Evolutionary conservation across 1,140 invertebrate species (phyloP), one percentile per base, ranked within the genome.

Genomic region (Pseudobourletiella spinata): DNA sequence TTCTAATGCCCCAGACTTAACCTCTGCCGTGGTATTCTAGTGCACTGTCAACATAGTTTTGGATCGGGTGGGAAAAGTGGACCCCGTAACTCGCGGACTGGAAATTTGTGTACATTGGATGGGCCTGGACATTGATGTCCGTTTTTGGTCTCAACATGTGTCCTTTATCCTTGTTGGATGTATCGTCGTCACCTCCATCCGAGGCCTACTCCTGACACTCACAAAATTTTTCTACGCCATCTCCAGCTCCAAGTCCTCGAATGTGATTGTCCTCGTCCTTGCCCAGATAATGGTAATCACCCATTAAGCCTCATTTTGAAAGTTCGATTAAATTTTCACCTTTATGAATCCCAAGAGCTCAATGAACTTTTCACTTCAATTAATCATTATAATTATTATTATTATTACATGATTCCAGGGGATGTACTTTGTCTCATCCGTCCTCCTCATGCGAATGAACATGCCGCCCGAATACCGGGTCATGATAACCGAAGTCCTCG

Each of bases 221-320:
- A 98, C 95, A n/a, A 99, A 98, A 82, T 99, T 99, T 78, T 99
- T 99, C 79, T 98, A 99, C 79, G 94, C 95, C 70, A 96, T 99
- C 72, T 98, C 96, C n/a, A 98, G 93, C 68, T 95, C 89, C 63
- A 98, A 98, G 78, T 98, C 94, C 24, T 98, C 95, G 25, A 99
- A 99, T 75, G 88, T 99, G 39, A 98, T 99, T 69, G 96, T 99
- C 3, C 76, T 99, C 25, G 86, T 95, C 65, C 78, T 99, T 18
- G 95, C 95, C 18, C 93, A 99, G 80, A 91, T 99, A 67, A 99
- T 99, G 96, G 86, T 88, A 78, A 78, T 29, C 18, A n/a, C n/a
- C n/a, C n/a, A n/a, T n/a, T n/a, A n/a, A n/a, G n/a, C n/a, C n/a
- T n/a, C n/a, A n/a, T n/a, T n/a, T n/a, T n/a, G n/a, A n/a, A n/a